Conservation (phyloP, 2,797 vertebrate species). For the Tamandua tetradactyla region DNA sequence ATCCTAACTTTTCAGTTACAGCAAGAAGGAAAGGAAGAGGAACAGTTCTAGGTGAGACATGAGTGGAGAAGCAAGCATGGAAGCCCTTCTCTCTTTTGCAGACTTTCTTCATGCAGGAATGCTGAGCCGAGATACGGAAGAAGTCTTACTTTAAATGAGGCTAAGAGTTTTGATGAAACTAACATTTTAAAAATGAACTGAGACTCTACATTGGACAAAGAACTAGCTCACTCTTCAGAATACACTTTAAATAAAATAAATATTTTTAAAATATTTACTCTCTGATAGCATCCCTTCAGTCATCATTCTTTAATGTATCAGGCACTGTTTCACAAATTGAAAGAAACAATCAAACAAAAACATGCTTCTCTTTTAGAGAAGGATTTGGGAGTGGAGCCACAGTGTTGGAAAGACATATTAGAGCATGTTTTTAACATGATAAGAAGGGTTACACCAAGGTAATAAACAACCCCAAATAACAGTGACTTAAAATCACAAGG, state of each 20-base stretch:
- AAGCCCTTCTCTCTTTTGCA: neutral
- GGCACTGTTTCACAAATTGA: neutral
- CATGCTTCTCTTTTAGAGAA: neutral
- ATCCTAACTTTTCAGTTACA: too few species aligned
- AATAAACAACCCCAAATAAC: neutral
- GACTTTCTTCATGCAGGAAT: neutral
- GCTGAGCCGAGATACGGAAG: neutral
- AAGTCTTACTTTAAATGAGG: neutral
- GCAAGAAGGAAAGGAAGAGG: neutral
- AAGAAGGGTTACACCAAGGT: neutral
- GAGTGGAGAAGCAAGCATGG: neutral
- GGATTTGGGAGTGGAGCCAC: neutral
- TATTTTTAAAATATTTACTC: neutral
- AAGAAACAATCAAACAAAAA: neutral
- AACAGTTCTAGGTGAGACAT: rapidly evolving
- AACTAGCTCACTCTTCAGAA: neutral
- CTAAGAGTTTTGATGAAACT: neutral
- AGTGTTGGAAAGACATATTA: neutral
- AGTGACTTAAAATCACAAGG: neutral
- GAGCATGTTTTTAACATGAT: neutral
- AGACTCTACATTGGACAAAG: neutral
- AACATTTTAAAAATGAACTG: neutral
- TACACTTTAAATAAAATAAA: neutral
- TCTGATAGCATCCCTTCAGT: neutral
- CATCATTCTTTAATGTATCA: neutral